Evolutionary conservation across 2,888 invertebrate genomes (phyloP), one percentile per base, ranked within the genome.

Genomic region (Diplolepis rosae): DNA sequence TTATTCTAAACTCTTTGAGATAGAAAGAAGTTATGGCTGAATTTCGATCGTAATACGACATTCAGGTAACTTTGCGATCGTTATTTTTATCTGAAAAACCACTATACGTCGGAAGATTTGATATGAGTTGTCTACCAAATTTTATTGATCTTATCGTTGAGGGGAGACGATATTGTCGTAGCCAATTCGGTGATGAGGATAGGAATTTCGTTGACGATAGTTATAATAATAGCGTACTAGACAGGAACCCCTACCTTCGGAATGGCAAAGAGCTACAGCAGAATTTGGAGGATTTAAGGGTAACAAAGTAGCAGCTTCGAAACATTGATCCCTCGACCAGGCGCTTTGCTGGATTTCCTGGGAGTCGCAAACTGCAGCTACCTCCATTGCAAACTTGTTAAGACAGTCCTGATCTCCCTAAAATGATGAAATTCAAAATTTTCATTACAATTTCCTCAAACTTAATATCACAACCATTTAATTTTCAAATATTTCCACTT

Each of bases 231-330:
- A 35, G 35, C 39, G 61, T 9, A 39, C 13, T 18, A 61, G 7
- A n/a, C 61, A 61, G 35, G 61, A 61, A n/a, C 24, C 61, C 24
- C 39, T 61, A 35, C 61, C 61, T 24, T 61, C 39, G 3, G 61
- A 61, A 32, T 61, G 61, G 7, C 61, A 61, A 39, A 61, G 39
- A 39, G 35, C 61, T 61, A 61, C 61, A 39, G 35, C 35, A 24
- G 61, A 24, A 24, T 13, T n/a, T 24, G 61, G 61, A n/a, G 61
- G 61, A 39, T 61, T 61, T 39, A 39, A 5, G 18, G 61, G 61
- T 15, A 61, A 35, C n/a, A 24, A 24, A 24, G 24, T 61, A 2
- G 61, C 61, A 4, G 61, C 39, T 11, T 18, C 24, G 13, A 61
- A 39, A 35, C 61, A 61, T 39, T 61, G 61, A 22, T 61, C 61